Conservation (phyloP, 2,888 invertebrate genomes). For the Polymixis flavicincta region DNA sequence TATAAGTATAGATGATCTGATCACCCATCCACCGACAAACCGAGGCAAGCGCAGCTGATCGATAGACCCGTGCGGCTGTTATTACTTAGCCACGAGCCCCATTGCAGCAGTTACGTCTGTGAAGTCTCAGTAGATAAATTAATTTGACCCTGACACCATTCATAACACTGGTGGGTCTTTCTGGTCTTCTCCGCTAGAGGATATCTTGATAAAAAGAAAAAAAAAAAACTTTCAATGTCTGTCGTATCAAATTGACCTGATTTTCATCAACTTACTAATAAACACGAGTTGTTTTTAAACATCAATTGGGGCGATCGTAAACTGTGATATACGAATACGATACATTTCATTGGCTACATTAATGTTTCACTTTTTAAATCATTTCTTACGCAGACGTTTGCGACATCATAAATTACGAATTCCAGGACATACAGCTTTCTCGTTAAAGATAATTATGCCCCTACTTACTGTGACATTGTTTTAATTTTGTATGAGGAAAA, state of each 20-base stretch:
- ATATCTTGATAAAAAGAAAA: slow-evolving; percentile 9
- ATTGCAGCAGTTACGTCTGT: too few species aligned
- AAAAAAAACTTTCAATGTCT: slow-evolving; percentile 12
- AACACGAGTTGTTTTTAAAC: slow-evolving; percentile 44
- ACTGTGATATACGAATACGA: slow-evolving; percentile 30
- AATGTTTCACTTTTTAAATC: slow-evolving; percentile 23
- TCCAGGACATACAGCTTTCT: slow-evolving; percentile 1
- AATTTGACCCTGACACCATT: too few species aligned
- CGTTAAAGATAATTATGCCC: not conserved
- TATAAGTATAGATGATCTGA: too few species aligned
- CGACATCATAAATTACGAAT: slow-evolving; percentile 34
- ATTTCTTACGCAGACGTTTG: slow-evolving; percentile 7
- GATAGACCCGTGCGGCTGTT: too few species aligned
- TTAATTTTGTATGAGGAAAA: slow-evolving; percentile 29
- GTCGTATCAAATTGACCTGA: slow-evolving; percentile 38
- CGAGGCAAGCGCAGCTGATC: too few species aligned
- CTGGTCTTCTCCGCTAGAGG: not conserved
- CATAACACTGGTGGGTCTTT: not conserved
- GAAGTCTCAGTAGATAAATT: too few species aligned
- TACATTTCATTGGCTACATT: slow-evolving; percentile 21
- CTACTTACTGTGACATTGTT: slow-evolving; percentile 4
- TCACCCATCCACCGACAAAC: too few species aligned
- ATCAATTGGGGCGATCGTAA: slow-evolving; percentile 59
- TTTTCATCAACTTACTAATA: slow-evolving; percentile 20
- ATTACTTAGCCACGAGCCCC: too few species aligned